These are phyloP conservation scores for Centroberyx gerrardi DNA, from an alignment of 2,797 vertebrate species.

Conservation along the genomic window DNA sequence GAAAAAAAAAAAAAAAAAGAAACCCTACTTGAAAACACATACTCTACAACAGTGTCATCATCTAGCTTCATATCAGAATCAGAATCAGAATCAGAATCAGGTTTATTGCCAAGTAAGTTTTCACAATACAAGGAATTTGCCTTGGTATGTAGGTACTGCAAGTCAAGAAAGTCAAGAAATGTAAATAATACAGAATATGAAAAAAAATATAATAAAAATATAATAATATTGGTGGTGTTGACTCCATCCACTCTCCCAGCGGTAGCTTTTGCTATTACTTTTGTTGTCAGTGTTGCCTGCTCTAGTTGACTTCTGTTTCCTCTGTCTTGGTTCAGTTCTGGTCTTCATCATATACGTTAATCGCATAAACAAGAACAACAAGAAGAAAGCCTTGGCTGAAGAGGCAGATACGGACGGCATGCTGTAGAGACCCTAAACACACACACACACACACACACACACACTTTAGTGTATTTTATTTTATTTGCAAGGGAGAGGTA, in stretches of 20 bases:
- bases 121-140: no score
- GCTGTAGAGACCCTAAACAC: constrained; percentile 63
- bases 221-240: neutral
- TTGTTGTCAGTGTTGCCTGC: neutral
- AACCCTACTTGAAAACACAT: neutral
- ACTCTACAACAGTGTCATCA: neutral
- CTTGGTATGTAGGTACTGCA: no score
- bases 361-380: constrained; percentile 57
- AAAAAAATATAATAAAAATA: no score
- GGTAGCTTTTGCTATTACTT: no score
- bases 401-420: constrained; percentile 67
- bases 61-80: no score
- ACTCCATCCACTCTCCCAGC: neutral
- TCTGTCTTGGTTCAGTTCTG: constrained; percentile 69
- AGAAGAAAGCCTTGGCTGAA: neutral
- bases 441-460: constrained; percentile 9
- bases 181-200: no score
- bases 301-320: constrained; percentile 4
- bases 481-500: constrained; percentile 34
- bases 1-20: no score
- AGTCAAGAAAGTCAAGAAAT: no score
- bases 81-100: no score
- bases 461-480: constrained; percentile 49
- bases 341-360: constrained; percentile 70
- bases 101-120: no score